Conservation (phyloP, 2,797 vertebrate genomes). For the Cossypha dichroa region DNA sequence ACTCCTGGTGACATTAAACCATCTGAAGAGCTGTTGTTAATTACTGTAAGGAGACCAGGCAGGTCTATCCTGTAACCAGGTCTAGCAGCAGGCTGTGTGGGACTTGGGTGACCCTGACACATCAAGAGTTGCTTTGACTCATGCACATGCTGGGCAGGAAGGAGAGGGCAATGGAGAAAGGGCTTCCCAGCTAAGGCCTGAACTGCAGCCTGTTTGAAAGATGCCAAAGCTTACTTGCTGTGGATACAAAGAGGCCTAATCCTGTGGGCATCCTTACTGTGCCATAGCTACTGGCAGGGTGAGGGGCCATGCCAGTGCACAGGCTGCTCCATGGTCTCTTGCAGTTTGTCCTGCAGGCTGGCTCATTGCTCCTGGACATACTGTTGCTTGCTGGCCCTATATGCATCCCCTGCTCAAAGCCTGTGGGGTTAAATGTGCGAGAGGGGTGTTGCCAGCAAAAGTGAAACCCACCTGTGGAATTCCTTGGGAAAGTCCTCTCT, state of each 20-base stretch:
- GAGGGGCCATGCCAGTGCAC: background rate
- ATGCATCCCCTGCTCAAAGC: background rate
- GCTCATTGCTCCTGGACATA: background rate
- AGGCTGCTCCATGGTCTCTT: background rate
- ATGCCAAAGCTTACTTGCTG: background rate
- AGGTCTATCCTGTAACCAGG: background rate
- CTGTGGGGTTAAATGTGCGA: rapidly evolving
- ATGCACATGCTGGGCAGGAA: background rate
- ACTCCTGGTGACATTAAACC: background rate
- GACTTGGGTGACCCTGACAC: background rate
- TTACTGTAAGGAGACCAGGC: background rate
- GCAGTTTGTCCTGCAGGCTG: background rate
- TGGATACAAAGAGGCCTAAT: background rate
- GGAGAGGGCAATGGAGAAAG: background rate
- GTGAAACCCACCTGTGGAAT: conserved; percentile 11
- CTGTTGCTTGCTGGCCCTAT: background rate
- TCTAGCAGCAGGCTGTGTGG: background rate
- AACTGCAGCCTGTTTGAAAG: background rate
- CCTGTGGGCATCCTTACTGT: background rate
- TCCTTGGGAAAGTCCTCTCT: background rate
- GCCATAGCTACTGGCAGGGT: background rate
- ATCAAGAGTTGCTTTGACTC: background rate
- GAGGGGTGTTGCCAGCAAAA: background rate
- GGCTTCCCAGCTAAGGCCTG: background rate
- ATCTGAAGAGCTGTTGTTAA: background rate